A percentile compares a stretch with the other conserved stretches of the same genome.
These are phyloP conservation scores for Cataglyphis hispanica DNA, from an alignment of 1,140 invertebrate genomes.

Conservation along the genomic window DNA sequence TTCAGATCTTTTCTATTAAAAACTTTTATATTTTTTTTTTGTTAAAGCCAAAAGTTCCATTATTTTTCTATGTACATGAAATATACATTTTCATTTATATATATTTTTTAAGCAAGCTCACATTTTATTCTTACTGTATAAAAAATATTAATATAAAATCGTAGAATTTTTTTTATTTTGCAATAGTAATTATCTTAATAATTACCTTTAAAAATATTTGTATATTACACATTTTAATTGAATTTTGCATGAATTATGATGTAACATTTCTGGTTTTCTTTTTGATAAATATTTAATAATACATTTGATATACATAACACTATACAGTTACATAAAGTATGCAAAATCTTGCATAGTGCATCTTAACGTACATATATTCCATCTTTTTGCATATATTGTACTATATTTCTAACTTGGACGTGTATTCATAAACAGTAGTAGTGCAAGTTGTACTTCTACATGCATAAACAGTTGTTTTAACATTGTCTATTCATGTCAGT, in stretches of 20 bases:
- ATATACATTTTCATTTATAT: neutral
- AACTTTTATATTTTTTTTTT: neutral
- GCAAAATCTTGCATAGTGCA: constrained; percentile 26
- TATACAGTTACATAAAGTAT: neutral
- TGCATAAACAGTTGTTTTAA: constrained; percentile 28
- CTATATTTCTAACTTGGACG: constrained; percentile 27
- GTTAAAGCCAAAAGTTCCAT: neutral
- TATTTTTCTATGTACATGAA: neutral
- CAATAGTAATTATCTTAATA: neutral
- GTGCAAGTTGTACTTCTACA: constrained; percentile 29
- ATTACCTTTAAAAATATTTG: neutral
- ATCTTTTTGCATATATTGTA: constrained; percentile 27
- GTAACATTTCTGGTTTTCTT: neutral
- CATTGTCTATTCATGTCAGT: constrained; percentile 5
- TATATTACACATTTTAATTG: neutral
- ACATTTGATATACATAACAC: constrained; percentile 17
- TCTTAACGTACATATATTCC: constrained; percentile 34
- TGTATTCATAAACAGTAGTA: constrained; percentile 25
- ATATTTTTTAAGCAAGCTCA: neutral
- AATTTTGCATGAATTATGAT: neutral
- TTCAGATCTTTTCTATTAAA: neutral
- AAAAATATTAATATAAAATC: neutral
- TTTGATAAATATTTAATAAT: constrained; percentile 15
- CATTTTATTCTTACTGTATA: neutral
- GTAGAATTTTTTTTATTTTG: no score